These are phyloP conservation scores for Eira barbara DNA, from an alignment of 2,113 vertebrate species.

Conservation along the genomic window DNA sequence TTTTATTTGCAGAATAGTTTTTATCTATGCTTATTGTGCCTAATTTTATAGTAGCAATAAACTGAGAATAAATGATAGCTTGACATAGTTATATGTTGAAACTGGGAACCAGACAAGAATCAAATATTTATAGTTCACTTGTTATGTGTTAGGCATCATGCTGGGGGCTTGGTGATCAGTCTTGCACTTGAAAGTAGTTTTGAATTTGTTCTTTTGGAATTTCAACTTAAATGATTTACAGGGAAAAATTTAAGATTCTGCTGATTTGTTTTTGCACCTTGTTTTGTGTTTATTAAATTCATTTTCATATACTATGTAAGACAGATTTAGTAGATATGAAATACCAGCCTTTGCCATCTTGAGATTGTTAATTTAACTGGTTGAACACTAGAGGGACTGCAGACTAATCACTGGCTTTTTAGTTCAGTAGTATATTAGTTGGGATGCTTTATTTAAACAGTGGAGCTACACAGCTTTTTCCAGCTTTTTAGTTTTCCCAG, in stretches of 20 bases:
- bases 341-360: not conserved
- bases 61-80: not conserved
- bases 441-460: constrained; percentile 59
- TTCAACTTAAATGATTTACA: constrained; percentile 1
- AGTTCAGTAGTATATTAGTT: constrained; percentile 57
- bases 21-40: constrained; percentile 28
- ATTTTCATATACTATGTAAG: not conserved
- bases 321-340: not conserved
- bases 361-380: constrained; percentile 69
- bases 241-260: not conserved
- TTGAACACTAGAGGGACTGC: constrained; percentile 58
- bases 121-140: constrained; percentile 24
- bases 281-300: not conserved
- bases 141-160: not conserved
- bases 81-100: constrained; percentile 31
- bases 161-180: not conserved
- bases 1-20: constrained; percentile 23
- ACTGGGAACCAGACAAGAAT: constrained; percentile 4
- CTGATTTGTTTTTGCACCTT: not conserved
- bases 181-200: constrained; percentile 2
- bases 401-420: constrained; percentile 37
- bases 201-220: constrained; percentile 18
- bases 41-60: constrained; percentile 55
- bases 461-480: constrained; percentile 57
- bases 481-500: constrained; percentile 75